phyloP scores from a whole-genome alignment of 2,113 vertebrate genomes.

The Rhineura floridana region DNA sequence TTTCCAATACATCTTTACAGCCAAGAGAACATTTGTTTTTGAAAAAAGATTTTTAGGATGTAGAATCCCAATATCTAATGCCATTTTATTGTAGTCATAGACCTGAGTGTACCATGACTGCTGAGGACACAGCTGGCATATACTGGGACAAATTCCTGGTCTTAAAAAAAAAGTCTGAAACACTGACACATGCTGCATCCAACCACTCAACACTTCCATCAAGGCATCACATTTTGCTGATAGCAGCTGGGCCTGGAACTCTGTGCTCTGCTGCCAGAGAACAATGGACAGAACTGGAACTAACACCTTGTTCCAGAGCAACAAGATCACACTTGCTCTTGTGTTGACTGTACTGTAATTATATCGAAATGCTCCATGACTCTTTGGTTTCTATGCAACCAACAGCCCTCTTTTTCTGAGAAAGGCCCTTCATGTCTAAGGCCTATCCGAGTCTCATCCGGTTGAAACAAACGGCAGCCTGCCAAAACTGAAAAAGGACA shows the following conservation, averaged over 20 bases:
- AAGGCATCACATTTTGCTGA: not conserved
- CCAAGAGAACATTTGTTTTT: not conserved
- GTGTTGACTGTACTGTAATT: not conserved
- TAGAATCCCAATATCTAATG: not conserved
- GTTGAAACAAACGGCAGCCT: not conserved
- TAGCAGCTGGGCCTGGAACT: not conserved
- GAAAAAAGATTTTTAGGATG: not conserved
- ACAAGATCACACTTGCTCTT: not conserved
- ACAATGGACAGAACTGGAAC: not conserved
- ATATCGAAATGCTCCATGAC: not conserved
- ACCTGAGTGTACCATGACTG: not conserved
- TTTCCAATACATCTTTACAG: not conserved
- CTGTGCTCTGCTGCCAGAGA: not conserved
- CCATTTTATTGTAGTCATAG: not conserved
- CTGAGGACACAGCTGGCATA: not conserved
- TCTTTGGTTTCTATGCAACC: not conserved
- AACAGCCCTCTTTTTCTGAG: not conserved
- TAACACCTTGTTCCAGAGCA: not conserved
- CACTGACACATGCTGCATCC: not conserved
- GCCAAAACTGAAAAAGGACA: not conserved
- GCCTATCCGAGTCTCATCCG: not conserved
- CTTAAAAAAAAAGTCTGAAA: not conserved
- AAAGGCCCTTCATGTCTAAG: not conserved
- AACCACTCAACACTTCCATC: not conserved
- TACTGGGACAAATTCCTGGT: not conserved